Conservation (phyloP, 2,797 vertebrate genomes). For the Gadopsis marmoratus region DNA sequence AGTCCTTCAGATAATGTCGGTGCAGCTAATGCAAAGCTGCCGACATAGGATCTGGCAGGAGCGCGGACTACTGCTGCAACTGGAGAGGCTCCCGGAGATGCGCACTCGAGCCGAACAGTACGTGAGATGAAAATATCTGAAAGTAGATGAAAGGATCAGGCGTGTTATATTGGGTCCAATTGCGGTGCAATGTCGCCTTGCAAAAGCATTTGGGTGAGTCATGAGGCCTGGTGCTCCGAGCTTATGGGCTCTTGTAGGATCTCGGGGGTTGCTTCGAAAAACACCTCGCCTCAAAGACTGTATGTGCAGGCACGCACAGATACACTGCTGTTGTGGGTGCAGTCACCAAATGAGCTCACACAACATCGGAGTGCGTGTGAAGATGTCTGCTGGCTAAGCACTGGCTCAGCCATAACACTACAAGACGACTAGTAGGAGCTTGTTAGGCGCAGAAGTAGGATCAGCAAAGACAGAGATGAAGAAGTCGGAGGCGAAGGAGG, state of each 20-base stretch:
- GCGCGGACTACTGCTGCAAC: conserved; percentile 28
- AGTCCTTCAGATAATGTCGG: conserved; percentile 31
- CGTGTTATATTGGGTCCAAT: conserved; percentile 21
- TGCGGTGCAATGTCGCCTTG: conserved; percentile 17
- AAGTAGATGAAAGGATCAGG: conserved; percentile 67
- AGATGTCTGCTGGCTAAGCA: conserved; percentile 31
- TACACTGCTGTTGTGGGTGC: conserved; percentile 3
- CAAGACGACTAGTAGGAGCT: conserved; percentile 6
- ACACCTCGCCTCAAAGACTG: conserved; percentile 37
- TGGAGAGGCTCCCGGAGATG: conserved; percentile 28
- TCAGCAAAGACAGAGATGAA: conserved; percentile 17
- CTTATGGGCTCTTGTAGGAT: conserved; percentile 57
- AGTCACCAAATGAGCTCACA: conserved; percentile 26
- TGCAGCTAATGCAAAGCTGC: conserved; percentile 32
- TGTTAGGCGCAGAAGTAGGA: conserved; percentile 13
- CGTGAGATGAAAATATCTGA: conserved; percentile 63
- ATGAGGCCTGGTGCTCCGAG: conserved; percentile 32
- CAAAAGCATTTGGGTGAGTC: conserved; percentile 48
- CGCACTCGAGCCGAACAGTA: conserved; percentile 50
- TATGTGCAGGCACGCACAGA: background rate
- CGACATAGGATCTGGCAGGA: conserved; percentile 44
- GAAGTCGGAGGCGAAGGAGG: background rate
- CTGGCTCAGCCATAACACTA: background rate
- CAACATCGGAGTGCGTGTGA: background rate
- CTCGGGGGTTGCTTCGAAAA: conserved; percentile 30